Evolutionary conservation across 2,888 invertebrate species (phyloP), one percentile per base, ranked within the genome.

Genomic region (Panorpa germanica): DNA sequence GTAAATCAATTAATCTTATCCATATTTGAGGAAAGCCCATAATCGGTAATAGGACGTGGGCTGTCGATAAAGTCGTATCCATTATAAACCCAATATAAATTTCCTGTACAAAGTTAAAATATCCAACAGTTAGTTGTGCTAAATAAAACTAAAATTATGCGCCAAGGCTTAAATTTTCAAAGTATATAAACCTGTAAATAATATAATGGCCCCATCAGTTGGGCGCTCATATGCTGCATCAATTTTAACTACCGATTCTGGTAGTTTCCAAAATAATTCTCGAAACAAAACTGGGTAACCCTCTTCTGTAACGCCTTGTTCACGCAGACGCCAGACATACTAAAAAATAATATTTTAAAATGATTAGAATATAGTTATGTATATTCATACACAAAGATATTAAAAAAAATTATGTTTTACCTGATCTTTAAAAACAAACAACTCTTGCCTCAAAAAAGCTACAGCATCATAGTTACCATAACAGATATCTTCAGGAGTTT

Each of bases 171-270:
- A 14, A 20, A 12, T 5, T 28, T 39, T 22, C 31, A 35, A 11
- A 38, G 34, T 29, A 35, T 29, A 33, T 34, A 41, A 45, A 66
- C 75, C 73, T 40, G 61, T 53, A 44, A 77, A 75, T 42, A 81
- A 60, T 8, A 72, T 53, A 26, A 81, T 67, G 42, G 66, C 63
- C 17, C 70, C 68, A 42, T 76, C 70, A n/a, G 52, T 52, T 25
- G 53, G 46, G 35, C 66, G 61, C 51, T 82, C 69, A 45, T 77
- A 80, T 12, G 70, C 68, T 2, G 80, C 75, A 46, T 73, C 73
- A 31, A 82, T 61, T 39, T 50, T 53, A 33, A 42, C 49, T 14
- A 71, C 47, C 25, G 50, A 35, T n/a, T 52, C 42, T 8, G 73
- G 70, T 16, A 76, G 52, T 2, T 62, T 59, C 11, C 53, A 52